Base-by-base conservation (phyloP, 2,888 invertebrate genomes). In the Biston stratarius region DNA sequence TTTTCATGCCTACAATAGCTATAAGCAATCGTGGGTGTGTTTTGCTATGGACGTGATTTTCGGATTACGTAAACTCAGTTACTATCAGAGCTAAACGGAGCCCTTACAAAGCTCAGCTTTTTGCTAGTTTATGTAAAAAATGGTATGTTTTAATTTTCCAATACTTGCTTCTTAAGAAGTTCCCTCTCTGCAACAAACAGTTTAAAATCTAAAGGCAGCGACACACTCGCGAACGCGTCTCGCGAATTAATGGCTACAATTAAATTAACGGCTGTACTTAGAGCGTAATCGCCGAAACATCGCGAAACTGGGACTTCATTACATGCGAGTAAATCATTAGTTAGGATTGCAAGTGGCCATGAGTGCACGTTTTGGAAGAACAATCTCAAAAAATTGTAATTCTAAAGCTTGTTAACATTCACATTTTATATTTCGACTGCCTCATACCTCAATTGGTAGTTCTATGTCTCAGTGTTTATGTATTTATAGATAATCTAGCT, bases 211-310 rank as follows among this genome's bases (percentile, higher is more conserved):
- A 69, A 79, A 74, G 74, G 75, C 63, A 70, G 76, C 71, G 69
- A 61, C 59, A 75, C 75, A 72, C 74, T 72, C 68, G 60, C 63
- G 60, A 71, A 61, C 69, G 57, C 45, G 44, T 61, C 63, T 63
- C 57, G 65, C 69, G 73, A 80, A 83, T 81, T 81, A 74, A 79
- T 77, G 74, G 59, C 66, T 67, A 38, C 76, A 76, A 82, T 83
- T 80, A 78, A 81, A 72, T 83, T 83, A 84, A 85, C 76, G 77
- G 60, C 49, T 44, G 68, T 79, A 79, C 84, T 86, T 83, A 84
- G 71, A 64, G 64, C 72, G 77, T 77, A 83, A 83, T 85, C 83
- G 77, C 80, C 73, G 70, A 69, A 79, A 80, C 82, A 76, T 78
- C 77, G 71, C 58, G 71, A 77, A 74, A 72, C 73, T 58, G 60